Conservation (phyloP, 2,888 invertebrate species). For the Cremastinae sp. region DNA sequence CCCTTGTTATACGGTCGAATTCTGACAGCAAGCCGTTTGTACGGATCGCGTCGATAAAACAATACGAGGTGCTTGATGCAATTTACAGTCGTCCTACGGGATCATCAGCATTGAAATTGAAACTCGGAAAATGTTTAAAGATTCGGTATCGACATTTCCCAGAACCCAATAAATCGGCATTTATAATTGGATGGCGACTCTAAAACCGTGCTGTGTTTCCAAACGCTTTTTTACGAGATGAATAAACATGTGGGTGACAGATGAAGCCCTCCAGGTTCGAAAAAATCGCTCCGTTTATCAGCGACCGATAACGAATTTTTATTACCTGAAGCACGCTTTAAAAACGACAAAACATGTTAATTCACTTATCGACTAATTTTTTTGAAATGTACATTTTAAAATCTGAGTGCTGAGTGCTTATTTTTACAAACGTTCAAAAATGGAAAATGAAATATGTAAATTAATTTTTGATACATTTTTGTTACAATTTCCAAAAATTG, state of each 20-base stretch:
- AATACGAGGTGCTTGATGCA: not conserved
- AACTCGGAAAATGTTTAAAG: no score
- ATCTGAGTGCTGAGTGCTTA: constrained; percentile 9
- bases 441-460: no score
- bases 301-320: not conserved
- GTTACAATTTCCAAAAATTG: no score
- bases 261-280: not conserved
- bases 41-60: not conserved
- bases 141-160: not conserved
- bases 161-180: not conserved
- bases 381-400: no score
- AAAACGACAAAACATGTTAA: not conserved
- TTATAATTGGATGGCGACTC: not conserved
- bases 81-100: not conserved
- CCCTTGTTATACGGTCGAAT: not conserved
- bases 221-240: not conserved
- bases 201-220: no score
- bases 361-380: constrained; percentile 14
- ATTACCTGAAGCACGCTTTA: not conserved
- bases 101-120: not conserved
- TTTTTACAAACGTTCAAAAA: constrained; percentile 38
- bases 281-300: not conserved
- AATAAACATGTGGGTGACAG: not conserved
- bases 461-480: no score
- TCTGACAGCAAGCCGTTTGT: not conserved